Percentiles rank a stretch among this genome's conserved stretches.
Evolutionary conservation across 1,140 invertebrate genomes (phyloP).

Genomic region (Drosophila leontia): DNA sequence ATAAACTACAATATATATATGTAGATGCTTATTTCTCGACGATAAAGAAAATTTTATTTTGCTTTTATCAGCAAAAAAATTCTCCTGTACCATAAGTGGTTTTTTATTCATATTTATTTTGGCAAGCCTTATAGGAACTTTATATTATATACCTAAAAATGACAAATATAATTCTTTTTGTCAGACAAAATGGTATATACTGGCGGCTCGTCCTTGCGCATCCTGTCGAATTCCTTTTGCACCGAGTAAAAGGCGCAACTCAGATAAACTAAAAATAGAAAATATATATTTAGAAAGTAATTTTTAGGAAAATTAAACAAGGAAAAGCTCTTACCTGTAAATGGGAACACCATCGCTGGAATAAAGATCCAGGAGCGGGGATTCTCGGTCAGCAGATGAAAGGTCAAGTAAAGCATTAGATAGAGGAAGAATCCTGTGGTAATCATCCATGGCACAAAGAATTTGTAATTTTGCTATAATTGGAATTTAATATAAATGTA

Average conservation of each 20-base stretch:
- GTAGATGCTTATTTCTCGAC: not conserved
- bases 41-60: not conserved
- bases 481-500: not conserved
- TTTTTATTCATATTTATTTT: not conserved
- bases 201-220: slow-evolving; percentile 33
- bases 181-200: slow-evolving; percentile 8
- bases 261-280: slow-evolving; percentile 16
- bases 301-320: too few relatives aligned
- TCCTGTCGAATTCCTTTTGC: slow-evolving; percentile 34
- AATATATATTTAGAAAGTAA: not conserved
- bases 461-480: slow-evolving; percentile 26
- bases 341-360: not conserved
- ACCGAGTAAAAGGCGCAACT: slow-evolving; percentile 32
- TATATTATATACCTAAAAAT: slow-evolving; percentile 19
- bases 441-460: slow-evolving; percentile 50
- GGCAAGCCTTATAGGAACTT: not conserved
- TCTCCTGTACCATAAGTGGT: too few relatives aligned
- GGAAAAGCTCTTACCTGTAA: not conserved
- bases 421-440: slow-evolving; percentile 43
- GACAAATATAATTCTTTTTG: slow-evolving; percentile 14
- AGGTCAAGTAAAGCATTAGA: slow-evolving; percentile 7
- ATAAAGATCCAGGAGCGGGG: not conserved
- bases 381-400: not conserved
- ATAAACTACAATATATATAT: not conserved
- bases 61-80: not conserved